Conservation (phyloP, 2,113 vertebrate genomes). For the Amazona vittata region DNA sequence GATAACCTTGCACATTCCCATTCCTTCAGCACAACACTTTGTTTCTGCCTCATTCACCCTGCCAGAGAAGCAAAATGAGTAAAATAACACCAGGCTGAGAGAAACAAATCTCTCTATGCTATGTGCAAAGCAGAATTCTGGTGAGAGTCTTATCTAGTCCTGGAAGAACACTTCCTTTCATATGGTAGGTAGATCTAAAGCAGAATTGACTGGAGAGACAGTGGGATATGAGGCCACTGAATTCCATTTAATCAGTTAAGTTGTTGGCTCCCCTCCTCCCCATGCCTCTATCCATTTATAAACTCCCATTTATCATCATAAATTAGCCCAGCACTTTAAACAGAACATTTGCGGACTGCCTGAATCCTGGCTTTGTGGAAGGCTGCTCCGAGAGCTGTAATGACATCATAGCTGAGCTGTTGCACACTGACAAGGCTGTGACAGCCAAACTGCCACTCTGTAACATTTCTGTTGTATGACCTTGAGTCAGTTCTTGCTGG, state of each 20-base stretch:
- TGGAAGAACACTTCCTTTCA: not conserved
- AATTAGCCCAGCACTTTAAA: constrained; percentile 15
- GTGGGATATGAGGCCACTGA: not conserved
- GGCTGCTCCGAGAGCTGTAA: not conserved
- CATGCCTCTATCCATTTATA: not conserved
- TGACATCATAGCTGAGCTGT: constrained; percentile 28
- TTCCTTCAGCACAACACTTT: not conserved
- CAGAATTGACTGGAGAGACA: not conserved
- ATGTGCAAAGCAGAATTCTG: not conserved
- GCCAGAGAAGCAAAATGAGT: not conserved
- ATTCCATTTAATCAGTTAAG: not conserved
- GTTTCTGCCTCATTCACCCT: not conserved
- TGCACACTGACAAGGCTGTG: not conserved
- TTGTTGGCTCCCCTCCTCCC: not conserved
- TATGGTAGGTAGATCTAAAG: not conserved
- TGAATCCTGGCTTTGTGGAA: constrained; percentile 8
- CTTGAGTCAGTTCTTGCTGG: not conserved
- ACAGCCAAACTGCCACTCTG: not conserved
- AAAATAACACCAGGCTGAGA: not conserved
- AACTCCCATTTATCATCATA: constrained; percentile 41
- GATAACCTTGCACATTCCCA: not conserved
- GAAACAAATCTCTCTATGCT: not conserved
- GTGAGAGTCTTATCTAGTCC: not conserved
- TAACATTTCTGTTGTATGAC: not conserved
- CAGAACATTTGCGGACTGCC: not conserved